These are phyloP conservation scores for Apamea sordens DNA, from an alignment of 2,888 invertebrate genomes.

Conservation along the genomic window DNA sequence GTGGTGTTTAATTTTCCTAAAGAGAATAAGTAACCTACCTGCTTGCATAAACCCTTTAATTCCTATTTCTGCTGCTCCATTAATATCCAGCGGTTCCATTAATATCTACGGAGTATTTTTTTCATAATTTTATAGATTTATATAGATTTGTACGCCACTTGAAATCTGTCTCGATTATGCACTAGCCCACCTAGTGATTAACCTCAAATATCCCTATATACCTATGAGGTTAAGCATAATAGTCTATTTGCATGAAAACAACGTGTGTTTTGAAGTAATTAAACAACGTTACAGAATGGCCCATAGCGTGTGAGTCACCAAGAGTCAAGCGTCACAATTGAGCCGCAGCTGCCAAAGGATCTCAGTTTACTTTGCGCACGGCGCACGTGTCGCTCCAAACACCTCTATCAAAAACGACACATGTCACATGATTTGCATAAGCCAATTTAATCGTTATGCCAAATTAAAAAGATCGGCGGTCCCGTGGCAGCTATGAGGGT, in stretches of 20 bases:
- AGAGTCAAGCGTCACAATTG: conserved; percentile 78
- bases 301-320: conserved; percentile 79
- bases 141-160: background rate
- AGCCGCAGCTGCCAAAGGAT: conserved; percentile 88
- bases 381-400: conserved; percentile 81
- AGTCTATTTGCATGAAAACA: background rate
- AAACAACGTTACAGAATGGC: conserved; percentile 55
- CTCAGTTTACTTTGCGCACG: conserved; percentile 89
- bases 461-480: background rate
- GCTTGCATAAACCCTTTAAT: too few species aligned
- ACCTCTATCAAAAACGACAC: conserved; percentile 73
- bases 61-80: too few species aligned
- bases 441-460: conserved; percentile 41
- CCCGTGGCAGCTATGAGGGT: background rate
- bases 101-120: too few species aligned
- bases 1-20: background rate
- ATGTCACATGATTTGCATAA: conserved; percentile 63
- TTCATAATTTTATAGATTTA: too few species aligned
- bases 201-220: background rate
- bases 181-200: background rate
- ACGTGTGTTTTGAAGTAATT: conserved; percentile 39
- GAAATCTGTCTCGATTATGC: background rate
- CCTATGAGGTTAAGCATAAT: background rate
- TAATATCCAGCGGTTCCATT: too few species aligned
- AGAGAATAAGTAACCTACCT: background rate